Base-by-base conservation (phyloP, 2,797 vertebrate genomes). In the Buphagus erythrorhynchus region DNA sequence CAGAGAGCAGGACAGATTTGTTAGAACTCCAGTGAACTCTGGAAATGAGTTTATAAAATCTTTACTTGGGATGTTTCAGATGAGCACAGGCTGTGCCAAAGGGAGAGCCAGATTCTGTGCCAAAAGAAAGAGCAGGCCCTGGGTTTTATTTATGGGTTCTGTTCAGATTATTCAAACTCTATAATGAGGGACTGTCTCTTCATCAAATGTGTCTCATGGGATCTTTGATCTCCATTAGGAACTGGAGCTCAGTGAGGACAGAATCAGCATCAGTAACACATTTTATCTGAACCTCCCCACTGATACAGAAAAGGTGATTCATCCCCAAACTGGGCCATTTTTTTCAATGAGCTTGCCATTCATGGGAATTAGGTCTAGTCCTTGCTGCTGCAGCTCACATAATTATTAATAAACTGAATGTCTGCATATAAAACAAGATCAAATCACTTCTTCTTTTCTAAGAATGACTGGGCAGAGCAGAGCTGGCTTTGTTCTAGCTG, bases 201-300 rank as follows among this genome's bases (percentile, higher is more conserved):
- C 71, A 76, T 97, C 82, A 94, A 65, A 61, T 81, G 35, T 78
- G 55, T 71, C 77, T 90, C 97, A 98, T 97, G 93, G 93, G 74
- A 94, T 95, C 96, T 97, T 96, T 97, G 95, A 97, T 97, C 96
- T 97, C 93, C 88, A 90, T 96, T 91, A 96, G 91, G 95, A 96
- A 83, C 74, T 52, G 58, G 86, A 76, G 90, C 51, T 69, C 58
- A 90, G 85, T 0, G 66, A 95, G 96, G 66, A 90, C 84, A 90
- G 95, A 97, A 96, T 95, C 97, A 95, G 75, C 74, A 79, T 92
- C 96, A 95, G 80, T 45, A 84, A 61, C 38, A 14, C 42, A 33
- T 96, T 96, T 95, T 78, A 46, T 88, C 86, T 77, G 80, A 81
- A 16, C 68, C 91, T 93, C 84, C 52, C 61, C 9, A 26, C 89